Evolutionary conservation across 2,888 invertebrate genomes (phyloP).

Genomic region (Thera britannica): DNA sequence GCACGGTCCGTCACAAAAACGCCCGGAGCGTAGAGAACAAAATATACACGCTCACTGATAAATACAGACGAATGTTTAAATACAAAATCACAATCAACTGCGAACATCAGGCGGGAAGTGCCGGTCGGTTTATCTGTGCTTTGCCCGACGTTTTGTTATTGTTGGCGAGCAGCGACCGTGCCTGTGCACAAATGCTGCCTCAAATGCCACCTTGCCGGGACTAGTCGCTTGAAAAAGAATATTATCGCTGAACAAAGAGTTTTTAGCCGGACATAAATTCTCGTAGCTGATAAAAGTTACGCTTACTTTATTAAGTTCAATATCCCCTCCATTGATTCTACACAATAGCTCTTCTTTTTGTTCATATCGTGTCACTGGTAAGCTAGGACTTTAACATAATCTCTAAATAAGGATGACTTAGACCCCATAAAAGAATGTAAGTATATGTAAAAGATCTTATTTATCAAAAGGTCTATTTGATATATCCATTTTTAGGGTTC

Average conservation of each 20-base stretch:
- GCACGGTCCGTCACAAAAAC: conserved; percentile 20
- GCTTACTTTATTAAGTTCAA: too few species aligned
- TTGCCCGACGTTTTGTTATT: conserved; percentile 50
- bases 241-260: not conserved
- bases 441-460: too few species aligned
- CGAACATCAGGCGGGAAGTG: conserved; percentile 45
- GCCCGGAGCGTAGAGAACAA: conserved; percentile 5
- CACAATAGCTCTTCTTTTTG: too few species aligned
- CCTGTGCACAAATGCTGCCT: conserved; percentile 24
- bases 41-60: not conserved
- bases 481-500: too few species aligned
- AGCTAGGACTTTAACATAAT: too few species aligned
- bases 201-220: conserved; percentile 7
- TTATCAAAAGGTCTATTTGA: too few species aligned
- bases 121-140: conserved; percentile 47
- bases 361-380: too few species aligned
- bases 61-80: conserved; percentile 33
- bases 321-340: too few species aligned
- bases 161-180: conserved; percentile 35
- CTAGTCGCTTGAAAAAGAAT: conserved; percentile 3
- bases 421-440: too few species aligned
- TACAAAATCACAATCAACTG: conserved; percentile 44
- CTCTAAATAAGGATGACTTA: too few species aligned
- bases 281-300: too few species aligned
- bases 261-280: not conserved